These are phyloP conservation scores for Diarsia mendica DNA, from an alignment of 2,888 invertebrate genomes.

Conservation along the genomic window DNA sequence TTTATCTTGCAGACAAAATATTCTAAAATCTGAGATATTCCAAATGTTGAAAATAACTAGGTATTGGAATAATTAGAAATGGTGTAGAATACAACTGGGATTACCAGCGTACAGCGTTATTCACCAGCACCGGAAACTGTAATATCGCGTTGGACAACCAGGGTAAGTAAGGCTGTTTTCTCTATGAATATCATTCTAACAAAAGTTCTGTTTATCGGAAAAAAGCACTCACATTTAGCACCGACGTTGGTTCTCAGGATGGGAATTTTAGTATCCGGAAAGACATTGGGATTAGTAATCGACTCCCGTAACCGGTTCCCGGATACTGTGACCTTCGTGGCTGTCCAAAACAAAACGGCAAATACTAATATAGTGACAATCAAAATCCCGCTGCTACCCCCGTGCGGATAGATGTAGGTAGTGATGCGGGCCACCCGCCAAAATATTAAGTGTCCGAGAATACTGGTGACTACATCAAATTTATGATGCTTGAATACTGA, in stretches of 20 bases:
- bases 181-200: neutral
- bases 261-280: constrained; percentile 61
- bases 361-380: constrained; percentile 79
- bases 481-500: constrained; percentile 70
- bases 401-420: constrained; percentile 67
- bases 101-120: too few relatives aligned
- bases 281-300: constrained; percentile 55
- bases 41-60: neutral
- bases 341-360: constrained; percentile 85
- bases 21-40: neutral
- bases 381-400: constrained; percentile 66
- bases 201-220: constrained; percentile 1
- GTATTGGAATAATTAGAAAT: neutral
- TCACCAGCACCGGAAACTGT: neutral
- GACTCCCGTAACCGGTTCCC: constrained; percentile 60
- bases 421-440: constrained; percentile 76
- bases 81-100: neutral
- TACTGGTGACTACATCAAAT: constrained; percentile 71
- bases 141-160: neutral
- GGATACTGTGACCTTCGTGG: constrained; percentile 69
- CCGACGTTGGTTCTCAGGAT: constrained; percentile 38
- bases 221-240: constrained; percentile 63
- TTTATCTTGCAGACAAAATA: neutral
- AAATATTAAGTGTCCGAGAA: constrained; percentile 75
- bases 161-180: neutral